These are phyloP conservation scores for Porites cylindrica DNA, from an alignment of 92 coral and sea anemone species.

Conservation along the genomic window DNA sequence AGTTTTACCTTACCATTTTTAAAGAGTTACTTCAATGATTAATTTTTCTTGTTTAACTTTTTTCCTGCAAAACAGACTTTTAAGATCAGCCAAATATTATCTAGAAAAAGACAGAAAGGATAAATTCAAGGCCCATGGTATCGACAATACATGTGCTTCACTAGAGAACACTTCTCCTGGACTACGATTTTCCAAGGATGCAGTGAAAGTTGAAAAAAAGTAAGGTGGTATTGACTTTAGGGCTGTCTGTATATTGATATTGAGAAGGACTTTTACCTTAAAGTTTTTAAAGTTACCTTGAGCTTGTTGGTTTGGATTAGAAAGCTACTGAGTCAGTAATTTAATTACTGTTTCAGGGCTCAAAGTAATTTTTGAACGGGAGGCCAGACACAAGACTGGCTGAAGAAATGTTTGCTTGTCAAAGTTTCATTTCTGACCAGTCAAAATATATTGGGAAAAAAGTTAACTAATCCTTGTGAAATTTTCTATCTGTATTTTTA, in stretches of 20 bases:
- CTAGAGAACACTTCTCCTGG: slow-evolving; percentile 80
- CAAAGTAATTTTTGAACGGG: too few species aligned
- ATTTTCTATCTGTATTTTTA: too few species aligned
- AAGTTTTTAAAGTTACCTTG: too few species aligned
- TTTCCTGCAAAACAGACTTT: slow-evolving; percentile 55
- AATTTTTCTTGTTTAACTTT: background rate
- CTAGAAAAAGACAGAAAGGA: slow-evolving; percentile 95
- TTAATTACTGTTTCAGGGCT: too few species aligned
- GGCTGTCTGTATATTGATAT: background rate
- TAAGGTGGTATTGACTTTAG: slow-evolving; percentile 41
- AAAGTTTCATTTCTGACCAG: too few species aligned
- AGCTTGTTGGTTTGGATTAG: too few species aligned
- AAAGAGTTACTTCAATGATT: background rate
- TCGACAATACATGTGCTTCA: slow-evolving; percentile 89
- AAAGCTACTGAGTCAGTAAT: too few species aligned
- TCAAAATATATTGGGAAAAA: too few species aligned
- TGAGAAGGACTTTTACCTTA: background rate
- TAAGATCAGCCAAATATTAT: slow-evolving; percentile 97
- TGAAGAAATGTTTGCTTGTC: too few species aligned
- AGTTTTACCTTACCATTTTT: background rate
- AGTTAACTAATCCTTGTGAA: too few species aligned
- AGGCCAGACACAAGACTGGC: too few species aligned
- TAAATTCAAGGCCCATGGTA: slow-evolving; percentile 84
- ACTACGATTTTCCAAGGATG: slow-evolving; percentile 83
- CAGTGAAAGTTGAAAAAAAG: slow-evolving; percentile 95